A percentile compares a stretch with the other conserved stretches of the same genome.
These are phyloP conservation scores for sheep (Ovis aries) DNA, from an alignment of 2,113 vertebrate species.

Conservation along the genomic window ARS-UI_Ramb_v3.0 NC_056068.1:60323001-60323500, in stretches of 20 bases:
- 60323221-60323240: not conserved
- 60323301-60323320: conserved; percentile 48
- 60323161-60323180: not conserved
- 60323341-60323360: conserved; percentile 68
- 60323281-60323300: conserved; percentile 55
- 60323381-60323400: conserved; percentile 76
- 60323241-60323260: conserved; percentile 24
- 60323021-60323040: not conserved
- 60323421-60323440: conserved; percentile 83
- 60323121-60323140: not conserved
- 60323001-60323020: not conserved
- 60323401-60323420: conserved; percentile 72
- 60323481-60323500: conserved; percentile 78
- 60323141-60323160: not conserved
- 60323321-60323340: conserved; percentile 62
- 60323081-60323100: not conserved
- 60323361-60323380: conserved; percentile 60
- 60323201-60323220: not conserved
- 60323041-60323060: not conserved
- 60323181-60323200: not conserved
- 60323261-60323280: conserved; percentile 16
- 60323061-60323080: not conserved
- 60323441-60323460: conserved; percentile 74
- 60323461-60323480: conserved; percentile 80
- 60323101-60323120: not conserved